Conservation (phyloP, 2,113 vertebrate genomes). For the Cryptotis parvus region DNA sequence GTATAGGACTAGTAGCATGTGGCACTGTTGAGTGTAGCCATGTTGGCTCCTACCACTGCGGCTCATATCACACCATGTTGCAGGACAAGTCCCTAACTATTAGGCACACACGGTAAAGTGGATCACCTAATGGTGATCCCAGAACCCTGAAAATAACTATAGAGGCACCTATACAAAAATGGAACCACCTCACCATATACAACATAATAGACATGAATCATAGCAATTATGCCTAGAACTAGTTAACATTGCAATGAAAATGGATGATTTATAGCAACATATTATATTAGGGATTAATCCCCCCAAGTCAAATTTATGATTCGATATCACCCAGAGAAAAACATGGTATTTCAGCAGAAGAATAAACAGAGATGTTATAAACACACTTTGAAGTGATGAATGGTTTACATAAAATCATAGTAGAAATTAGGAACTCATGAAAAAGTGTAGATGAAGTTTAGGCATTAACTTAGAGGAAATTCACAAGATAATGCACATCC, state of each 20-base stretch:
- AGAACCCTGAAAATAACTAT: too few relatives aligned
- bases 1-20: too few relatives aligned
- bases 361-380: slow-evolving; percentile 9
- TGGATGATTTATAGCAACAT: neutral
- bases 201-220: neutral
- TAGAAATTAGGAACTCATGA: slow-evolving; percentile 45
- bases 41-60: too few relatives aligned
- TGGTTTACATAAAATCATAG: slow-evolving; percentile 28
- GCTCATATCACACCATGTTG: too few relatives aligned
- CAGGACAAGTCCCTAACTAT: too few relatives aligned
- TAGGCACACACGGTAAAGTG: too few relatives aligned
- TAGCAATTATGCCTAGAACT: neutral
- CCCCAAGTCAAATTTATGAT: neutral
- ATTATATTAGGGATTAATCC: neutral
- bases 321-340: neutral
- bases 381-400: slow-evolving; percentile 23
- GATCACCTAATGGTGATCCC: too few relatives aligned
- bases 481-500: neutral
- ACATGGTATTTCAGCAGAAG: neutral
- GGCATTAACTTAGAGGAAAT: slow-evolving; percentile 27
- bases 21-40: too few relatives aligned
- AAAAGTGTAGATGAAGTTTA: slow-evolving; percentile 44
- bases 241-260: neutral
- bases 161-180: too few relatives aligned
- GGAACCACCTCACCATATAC: too few relatives aligned